These are phyloP conservation scores for Ginglymostoma cirratum DNA, from an alignment of 2,113 vertebrate genomes.

Conservation along the genomic window DNA sequence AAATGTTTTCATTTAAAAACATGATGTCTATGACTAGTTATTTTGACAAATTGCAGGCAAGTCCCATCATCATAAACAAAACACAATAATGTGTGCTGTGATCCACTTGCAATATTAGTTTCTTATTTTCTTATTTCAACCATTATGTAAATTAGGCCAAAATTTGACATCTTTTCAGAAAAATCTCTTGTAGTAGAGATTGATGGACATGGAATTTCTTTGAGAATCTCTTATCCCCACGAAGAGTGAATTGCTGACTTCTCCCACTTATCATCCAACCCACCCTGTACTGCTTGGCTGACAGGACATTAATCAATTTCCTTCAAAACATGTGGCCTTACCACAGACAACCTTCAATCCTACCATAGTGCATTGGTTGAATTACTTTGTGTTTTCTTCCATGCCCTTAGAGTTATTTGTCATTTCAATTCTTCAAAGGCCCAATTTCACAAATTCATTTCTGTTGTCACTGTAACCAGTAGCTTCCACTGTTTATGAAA, in stretches of 20 bases:
- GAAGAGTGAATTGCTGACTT: neutral
- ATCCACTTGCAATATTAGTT: neutral
- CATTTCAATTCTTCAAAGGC: neutral
- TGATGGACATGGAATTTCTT: neutral
- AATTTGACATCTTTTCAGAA: neutral
- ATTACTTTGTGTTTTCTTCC: neutral
- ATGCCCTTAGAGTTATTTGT: neutral
- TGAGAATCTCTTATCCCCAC: neutral
- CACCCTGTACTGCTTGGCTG: neutral
- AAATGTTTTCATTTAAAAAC: neutral
- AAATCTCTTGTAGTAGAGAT: neutral
- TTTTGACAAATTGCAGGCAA: neutral
- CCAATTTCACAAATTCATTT: neutral
- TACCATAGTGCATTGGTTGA: neutral
- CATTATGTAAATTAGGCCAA: neutral
- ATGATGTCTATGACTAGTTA: neutral
- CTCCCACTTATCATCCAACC: neutral
- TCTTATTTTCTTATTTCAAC: neutral
- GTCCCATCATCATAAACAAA: neutral
- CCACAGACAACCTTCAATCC: neutral
- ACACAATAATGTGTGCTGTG: neutral
- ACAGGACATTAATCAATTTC: neutral
- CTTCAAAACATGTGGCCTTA: neutral
- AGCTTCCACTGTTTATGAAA: neutral
- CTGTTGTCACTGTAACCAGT: neutral